Conservation (phyloP, 2,888 invertebrate species). For the Drosophila tripunctata region DNA sequence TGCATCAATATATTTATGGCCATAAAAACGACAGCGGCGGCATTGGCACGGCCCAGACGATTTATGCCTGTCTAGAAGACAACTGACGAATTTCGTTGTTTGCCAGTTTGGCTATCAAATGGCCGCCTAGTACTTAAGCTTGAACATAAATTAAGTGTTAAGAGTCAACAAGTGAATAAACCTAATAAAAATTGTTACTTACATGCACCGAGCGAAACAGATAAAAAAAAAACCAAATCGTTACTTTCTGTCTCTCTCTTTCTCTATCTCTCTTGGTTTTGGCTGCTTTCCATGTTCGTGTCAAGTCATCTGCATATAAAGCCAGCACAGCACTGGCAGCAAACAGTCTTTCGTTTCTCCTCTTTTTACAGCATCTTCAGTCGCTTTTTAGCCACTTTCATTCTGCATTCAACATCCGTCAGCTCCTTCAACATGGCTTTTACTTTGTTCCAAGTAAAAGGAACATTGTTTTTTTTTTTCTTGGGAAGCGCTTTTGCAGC, state of each 20-base stretch:
- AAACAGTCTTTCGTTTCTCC: background rate
- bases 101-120: conserved; percentile 2
- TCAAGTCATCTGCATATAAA: conserved; percentile 7
- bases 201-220: conserved; percentile 24
- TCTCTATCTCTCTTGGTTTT: background rate
- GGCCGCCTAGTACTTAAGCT: conserved; percentile 32
- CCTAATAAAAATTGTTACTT: conserved; percentile 48
- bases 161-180: conserved; percentile 50
- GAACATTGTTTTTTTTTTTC: background rate
- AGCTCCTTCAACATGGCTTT: background rate
- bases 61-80: conserved; percentile 55
- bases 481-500: conserved; percentile 2
- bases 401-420: background rate
- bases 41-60: conserved; percentile 56
- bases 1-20: conserved; percentile 32
- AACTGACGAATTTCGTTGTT: conserved; percentile 48
- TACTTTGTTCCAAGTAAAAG: background rate
- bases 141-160: conserved; percentile 64
- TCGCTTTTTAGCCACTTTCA: background rate
- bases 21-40: conserved; percentile 23
- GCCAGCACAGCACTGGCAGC: background rate
- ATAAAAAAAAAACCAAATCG: background rate
- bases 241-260: no score
- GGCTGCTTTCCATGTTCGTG: conserved; percentile 1
- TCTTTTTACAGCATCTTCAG: background rate